Base-by-base conservation (phyloP, 30 jellyfish, hydroid and myxozoan species). In the Hydractinia echinata region DNA sequence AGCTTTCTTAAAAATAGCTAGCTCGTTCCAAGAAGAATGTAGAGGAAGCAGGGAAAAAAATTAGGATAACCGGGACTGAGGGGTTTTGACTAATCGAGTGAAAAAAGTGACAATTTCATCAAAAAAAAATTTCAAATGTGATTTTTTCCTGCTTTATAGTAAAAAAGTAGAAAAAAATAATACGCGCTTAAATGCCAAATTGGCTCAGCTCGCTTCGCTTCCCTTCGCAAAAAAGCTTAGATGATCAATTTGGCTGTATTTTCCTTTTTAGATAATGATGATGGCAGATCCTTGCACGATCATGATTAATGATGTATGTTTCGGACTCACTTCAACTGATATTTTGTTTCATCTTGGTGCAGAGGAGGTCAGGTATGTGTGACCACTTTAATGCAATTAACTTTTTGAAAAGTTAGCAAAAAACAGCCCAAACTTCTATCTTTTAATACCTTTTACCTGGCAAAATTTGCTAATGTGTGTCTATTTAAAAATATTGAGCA, bases 291-390 rank as follows among this genome's bases (percentile, higher is more conserved):
- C 98, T 1, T 77, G 90, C 60, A 87, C 96, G 30, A 13, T 92
- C 69, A 15, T 13, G 62, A 56, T 92, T 55, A 92, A 92, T 44
- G 96, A 86, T 81, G 96, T 92, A 67, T 86, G 85, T 11, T 82
- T 92, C 83, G 98, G 98, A 5, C 50, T 92, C n/a, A 92, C 98
- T 9, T 86, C 98, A 10, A 92, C 98, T 30, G 98, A 92, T 66
- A 87, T 92, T 18, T 85, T 92, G 69, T 92, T 92, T 68, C 98
- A 92, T 60, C 81, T 92, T 76, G 95, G 98, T 30, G 90, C 89
- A 11, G 98, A 92, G 69, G 98, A 92, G 81, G 88, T 85, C 74
- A 64, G 74, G 74, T 64, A 64, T 7, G 39, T 30, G 44, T 30
- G 4, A 79, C 87, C 8, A 79, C 96, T 30, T 30, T 0, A 30